phyloP scores from a whole-genome alignment of 2,797 vertebrate species.

The Phylloscopus collybita region DNA sequence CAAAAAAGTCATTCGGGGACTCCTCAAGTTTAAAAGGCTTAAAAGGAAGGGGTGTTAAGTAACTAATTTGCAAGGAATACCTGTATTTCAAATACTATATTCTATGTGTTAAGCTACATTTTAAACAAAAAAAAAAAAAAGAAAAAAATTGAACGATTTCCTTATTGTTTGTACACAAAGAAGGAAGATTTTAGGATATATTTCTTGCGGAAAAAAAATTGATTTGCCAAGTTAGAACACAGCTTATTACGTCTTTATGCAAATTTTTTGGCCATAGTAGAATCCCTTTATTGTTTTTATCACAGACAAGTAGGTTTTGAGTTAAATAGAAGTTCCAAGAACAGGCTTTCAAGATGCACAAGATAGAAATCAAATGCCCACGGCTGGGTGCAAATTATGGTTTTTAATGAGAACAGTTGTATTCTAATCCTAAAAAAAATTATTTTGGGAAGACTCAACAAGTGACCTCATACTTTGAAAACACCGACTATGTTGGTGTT shows the following conservation, averaged over 20 bases:
- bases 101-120: background rate
- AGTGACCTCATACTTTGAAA: background rate
- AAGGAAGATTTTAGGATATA: background rate
- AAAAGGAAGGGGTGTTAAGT: background rate
- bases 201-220: background rate
- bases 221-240: background rate
- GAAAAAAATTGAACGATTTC: background rate
- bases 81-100: background rate
- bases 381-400: background rate
- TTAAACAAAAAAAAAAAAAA: background rate
- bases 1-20: background rate
- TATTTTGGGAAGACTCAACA: background rate
- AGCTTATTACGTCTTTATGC: background rate
- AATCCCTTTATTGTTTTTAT: background rate
- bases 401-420: background rate
- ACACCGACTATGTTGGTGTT: background rate
- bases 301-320: background rate
- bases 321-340: background rate
- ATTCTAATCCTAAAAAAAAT: background rate
- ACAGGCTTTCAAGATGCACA: background rate
- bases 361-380: background rate
- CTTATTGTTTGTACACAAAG: rapidly evolving
- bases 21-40: background rate
- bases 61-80: background rate
- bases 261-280: background rate